Conservation (phyloP, 2,797 vertebrate genomes). For the Syndactyla subalaris region DNA sequence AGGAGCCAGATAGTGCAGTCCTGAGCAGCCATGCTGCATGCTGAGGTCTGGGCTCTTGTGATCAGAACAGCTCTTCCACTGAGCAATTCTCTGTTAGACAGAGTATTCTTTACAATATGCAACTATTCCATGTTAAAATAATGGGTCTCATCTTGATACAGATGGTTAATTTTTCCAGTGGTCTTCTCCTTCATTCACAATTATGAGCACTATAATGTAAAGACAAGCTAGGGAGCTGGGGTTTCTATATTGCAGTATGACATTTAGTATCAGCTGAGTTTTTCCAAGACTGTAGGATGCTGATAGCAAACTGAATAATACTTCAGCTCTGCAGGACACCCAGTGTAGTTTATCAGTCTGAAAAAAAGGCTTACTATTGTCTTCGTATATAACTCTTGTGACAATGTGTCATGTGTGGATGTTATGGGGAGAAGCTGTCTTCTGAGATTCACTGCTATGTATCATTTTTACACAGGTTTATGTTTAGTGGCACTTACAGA, state of each 20-base stretch:
- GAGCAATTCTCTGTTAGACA: background rate
- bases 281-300: background rate
- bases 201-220: background rate
- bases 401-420: background rate
- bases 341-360: background rate
- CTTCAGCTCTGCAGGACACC: background rate
- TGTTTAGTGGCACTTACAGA: conserved; percentile 15
- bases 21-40: fast-evolving
- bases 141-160: background rate
- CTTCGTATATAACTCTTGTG: background rate
- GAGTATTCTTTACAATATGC: background rate
- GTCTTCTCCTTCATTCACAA: background rate
- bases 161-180: background rate
- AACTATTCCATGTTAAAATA: background rate
- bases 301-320: conserved; percentile 11
- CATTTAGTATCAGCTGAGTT: background rate
- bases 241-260: background rate
- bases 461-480: conserved; percentile 27
- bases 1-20: background rate
- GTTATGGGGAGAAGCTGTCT: conserved; percentile 18
- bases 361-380: background rate
- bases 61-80: background rate
- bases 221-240: background rate
- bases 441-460: background rate
- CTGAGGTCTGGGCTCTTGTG: background rate